These are phyloP conservation scores for Chelonus insularis DNA, from an alignment of 1,140 invertebrate species.

Conservation along the genomic window DNA sequence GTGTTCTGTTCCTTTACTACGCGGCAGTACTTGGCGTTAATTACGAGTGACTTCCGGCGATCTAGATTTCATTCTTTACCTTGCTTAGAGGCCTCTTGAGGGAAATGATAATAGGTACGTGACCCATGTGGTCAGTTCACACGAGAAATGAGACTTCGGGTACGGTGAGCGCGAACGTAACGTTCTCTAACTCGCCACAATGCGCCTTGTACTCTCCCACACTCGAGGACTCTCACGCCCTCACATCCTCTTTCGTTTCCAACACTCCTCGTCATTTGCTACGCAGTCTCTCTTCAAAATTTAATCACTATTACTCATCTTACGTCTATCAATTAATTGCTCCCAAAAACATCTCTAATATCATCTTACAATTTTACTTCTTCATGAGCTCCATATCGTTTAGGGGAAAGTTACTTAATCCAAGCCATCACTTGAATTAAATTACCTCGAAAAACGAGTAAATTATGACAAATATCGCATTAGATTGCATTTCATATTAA, in stretches of 20 bases:
- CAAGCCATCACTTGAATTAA: too few relatives aligned
- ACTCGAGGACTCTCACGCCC: conserved; percentile 60
- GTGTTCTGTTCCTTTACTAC: conserved; percentile 10
- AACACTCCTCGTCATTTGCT: background rate
- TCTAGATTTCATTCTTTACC: conserved; percentile 61
- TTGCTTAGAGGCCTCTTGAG: conserved; percentile 23
- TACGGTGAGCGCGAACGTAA: conserved; percentile 13
- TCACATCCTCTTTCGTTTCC: conserved; percentile 54
- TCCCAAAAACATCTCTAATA: too few relatives aligned
- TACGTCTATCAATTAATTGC: too few relatives aligned
- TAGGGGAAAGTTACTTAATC: too few relatives aligned
- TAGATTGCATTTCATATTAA: too few relatives aligned
- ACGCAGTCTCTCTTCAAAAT: conserved; percentile 16
- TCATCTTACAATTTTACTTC: too few relatives aligned
- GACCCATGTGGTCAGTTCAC: conserved; percentile 63
- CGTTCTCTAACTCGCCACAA: conserved; percentile 46
- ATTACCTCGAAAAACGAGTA: too few relatives aligned
- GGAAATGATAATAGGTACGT: conserved; percentile 62
- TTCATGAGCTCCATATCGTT: too few relatives aligned
- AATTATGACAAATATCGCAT: too few relatives aligned
- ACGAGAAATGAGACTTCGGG: conserved; percentile 55
- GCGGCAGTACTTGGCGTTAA: conserved; percentile 49
- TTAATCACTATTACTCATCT: conserved; percentile 6
- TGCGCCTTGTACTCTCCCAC: conserved; percentile 61
- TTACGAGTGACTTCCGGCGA: conserved; percentile 60